Evolutionary conservation across 1,140 invertebrate genomes (phyloP), one percentile per base, ranked within the genome.

Genomic region (Monochamus saltuarius): DNA sequence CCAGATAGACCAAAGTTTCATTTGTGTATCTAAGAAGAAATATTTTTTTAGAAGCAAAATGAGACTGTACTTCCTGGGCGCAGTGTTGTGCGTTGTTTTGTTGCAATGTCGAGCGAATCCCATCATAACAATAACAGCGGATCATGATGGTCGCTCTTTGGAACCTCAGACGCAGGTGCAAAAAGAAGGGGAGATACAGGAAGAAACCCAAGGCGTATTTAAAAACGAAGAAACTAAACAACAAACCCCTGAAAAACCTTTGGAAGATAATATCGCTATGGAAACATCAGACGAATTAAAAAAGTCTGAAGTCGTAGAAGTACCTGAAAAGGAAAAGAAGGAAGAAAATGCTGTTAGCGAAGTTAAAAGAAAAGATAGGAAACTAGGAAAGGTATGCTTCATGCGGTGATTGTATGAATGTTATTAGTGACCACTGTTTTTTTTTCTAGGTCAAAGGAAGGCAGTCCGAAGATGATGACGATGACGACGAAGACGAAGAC

Each of bases 401-500:
- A 6, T 29, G 2, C 6, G 6, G 22, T 29, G 2, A 6, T 29
- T 6, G 2, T 29, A 3, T 29, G 22, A 6, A 29, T 29, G 2
- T 29, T 29, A 29, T 29, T 29, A 29, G 22, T 29, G 22, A 49
- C 7, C 17, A 8, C 9, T 16, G 7, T 49, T 49, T 13, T 36
- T 51, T 17, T 3, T 36, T 51, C 11, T 13, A 72, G 63, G 72
- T 61, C 39, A 72, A 67, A 13, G 73, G 72, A 34, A 61, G 74
- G 36, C 74, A 76, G 42, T 71, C 73, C 1, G 55, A 55, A 14
- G 71, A 73, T 49, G 72, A 71, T 51, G 73, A 75, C 55, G 73
- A 74, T 52, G 73, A 75, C 39, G 71, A 69, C 40, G 70, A 72
- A 50, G 71, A 72, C 43, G 69, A 71, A 16, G 64, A 65, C 34